These are phyloP conservation scores for Chunga burmeisteri DNA, from an alignment of 2,113 vertebrate species.

Conservation along the genomic window DNA sequence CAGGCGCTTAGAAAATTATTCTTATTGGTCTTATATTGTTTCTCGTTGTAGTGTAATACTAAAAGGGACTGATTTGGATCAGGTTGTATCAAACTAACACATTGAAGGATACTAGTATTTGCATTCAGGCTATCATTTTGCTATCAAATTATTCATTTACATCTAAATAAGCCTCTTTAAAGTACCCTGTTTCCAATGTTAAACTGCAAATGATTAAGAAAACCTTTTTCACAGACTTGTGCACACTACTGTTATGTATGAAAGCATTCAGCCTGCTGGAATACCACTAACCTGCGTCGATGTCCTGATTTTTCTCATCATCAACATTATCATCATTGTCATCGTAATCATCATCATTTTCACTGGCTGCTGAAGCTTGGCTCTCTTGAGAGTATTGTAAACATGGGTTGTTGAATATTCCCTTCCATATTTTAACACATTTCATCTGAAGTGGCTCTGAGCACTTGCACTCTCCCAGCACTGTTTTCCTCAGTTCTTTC, in stretches of 20 bases:
- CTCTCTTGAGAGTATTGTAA: not conserved
- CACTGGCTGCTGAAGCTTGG: not conserved
- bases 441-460: conserved; percentile 8
- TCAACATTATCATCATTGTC: not conserved
- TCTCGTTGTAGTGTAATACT: not conserved
- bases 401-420: conserved; percentile 70
- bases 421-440: conserved; percentile 62
- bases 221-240: not conserved
- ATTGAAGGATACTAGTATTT: not conserved
- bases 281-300: conserved; percentile 36
- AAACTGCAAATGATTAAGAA: not conserved
- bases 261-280: not conserved
- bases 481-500: conserved; percentile 48
- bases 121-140: not conserved
- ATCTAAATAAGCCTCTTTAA: not conserved
- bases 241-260: not conserved
- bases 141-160: not conserved
- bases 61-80: not conserved
- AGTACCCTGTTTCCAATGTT: not conserved
- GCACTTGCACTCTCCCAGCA: conserved; percentile 67
- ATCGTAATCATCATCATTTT: not conserved
- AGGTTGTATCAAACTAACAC: not conserved
- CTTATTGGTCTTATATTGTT: not conserved
- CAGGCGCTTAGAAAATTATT: not conserved
- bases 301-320: not conserved